phyloP scores from a whole-genome alignment of 37 sponge, comb jelly and placozoan genomes.

The Tethya wilhelma region DNA sequence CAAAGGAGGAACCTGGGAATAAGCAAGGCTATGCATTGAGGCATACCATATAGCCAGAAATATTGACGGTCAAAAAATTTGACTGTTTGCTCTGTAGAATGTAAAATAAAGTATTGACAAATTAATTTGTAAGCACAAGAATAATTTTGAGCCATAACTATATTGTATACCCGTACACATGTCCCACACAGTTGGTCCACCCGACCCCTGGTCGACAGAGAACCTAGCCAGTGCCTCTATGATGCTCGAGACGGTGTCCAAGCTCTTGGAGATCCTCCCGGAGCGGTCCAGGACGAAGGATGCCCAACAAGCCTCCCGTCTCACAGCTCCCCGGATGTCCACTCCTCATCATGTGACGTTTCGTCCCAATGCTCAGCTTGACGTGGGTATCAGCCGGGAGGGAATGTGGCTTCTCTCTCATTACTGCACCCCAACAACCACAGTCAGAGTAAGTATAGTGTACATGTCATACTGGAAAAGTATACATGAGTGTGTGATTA shows the following conservation, averaged over 20 bases:
- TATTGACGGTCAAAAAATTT: background rate
- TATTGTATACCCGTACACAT: background rate
- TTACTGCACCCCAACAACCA: slow-evolving; percentile 27
- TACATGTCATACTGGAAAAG: too few relatives aligned
- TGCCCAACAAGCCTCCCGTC: background rate
- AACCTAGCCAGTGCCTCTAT: slow-evolving; percentile 11
- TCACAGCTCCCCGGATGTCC: background rate
- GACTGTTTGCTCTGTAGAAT: background rate
- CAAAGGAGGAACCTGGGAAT: background rate
- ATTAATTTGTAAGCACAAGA: too few relatives aligned
- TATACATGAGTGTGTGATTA: too few relatives aligned
- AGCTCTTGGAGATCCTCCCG: slow-evolving; percentile 27
- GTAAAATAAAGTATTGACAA: background rate
- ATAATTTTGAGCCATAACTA: too few relatives aligned
- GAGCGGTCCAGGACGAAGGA: background rate
- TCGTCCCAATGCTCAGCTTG: background rate
- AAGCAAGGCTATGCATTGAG: too few relatives aligned
- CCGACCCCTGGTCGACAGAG: slow-evolving; percentile 36
- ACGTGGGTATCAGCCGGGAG: slow-evolving; percentile 32
- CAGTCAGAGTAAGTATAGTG: slow-evolving; percentile 9
- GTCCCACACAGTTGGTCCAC: slow-evolving; percentile 35
- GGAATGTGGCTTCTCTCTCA: slow-evolving; percentile 34
- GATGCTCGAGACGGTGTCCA: slow-evolving; percentile 53
- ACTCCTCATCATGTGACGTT: background rate
- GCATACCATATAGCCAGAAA: too few relatives aligned